Conservation (phyloP, 2,797 vertebrate genomes). For the Sebastes alutus region DNA sequence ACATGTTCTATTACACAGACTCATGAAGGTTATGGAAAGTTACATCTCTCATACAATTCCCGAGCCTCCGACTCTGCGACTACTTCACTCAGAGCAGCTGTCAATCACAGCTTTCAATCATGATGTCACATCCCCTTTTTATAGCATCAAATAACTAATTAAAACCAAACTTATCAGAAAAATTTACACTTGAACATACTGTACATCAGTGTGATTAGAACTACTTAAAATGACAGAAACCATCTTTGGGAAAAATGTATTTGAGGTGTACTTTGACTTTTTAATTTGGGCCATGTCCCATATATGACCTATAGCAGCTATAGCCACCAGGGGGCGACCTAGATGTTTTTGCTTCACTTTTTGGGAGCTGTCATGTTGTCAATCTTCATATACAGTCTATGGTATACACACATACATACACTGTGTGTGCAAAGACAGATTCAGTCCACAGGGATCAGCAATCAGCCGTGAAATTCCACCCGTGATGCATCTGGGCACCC, state of each 20-base stretch:
- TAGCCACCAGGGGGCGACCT: background rate
- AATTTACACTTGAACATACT: too few relatives aligned
- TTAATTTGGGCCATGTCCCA: background rate
- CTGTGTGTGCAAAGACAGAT: constrained; percentile 12
- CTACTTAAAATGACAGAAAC: background rate
- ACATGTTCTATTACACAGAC: background rate
- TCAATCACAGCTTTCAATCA: too few relatives aligned
- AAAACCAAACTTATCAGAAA: too few relatives aligned
- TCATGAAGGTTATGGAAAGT: background rate
- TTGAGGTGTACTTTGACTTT: background rate
- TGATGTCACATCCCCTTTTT: too few relatives aligned
- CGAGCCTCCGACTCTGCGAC: too few relatives aligned
- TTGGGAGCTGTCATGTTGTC: background rate
- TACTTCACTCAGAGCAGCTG: too few relatives aligned
- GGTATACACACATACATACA: background rate
- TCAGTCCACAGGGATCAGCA: constrained; percentile 49
- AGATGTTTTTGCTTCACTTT: background rate
- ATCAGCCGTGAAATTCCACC: constrained; percentile 49
- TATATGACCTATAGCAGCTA: background rate
- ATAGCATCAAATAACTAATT: too few relatives aligned
- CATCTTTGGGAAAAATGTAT: background rate
- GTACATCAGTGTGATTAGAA: too few relatives aligned
- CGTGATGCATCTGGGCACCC: constrained; percentile 49
- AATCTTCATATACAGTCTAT: background rate
- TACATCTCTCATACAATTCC: too few relatives aligned